A percentile compares a stretch with the other conserved stretches of the same genome.
Conservation (phyloP, 2,888 invertebrate species). For the Lacanobia oleracea region DNA sequence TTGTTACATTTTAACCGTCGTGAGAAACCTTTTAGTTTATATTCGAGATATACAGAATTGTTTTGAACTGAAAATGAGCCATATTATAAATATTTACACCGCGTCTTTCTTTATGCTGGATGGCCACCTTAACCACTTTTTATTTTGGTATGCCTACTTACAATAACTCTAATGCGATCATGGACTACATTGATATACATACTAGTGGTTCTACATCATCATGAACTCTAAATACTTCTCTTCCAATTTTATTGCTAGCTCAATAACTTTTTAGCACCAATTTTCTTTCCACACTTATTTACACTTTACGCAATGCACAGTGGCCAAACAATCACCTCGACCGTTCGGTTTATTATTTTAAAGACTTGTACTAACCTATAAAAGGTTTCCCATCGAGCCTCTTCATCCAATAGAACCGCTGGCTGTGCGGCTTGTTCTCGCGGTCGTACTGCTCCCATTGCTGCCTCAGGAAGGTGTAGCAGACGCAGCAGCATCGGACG, state of each 20-base stretch:
- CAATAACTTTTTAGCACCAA: too few species aligned
- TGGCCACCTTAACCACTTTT: too few species aligned
- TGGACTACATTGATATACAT: too few species aligned
- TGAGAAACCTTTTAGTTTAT: constrained; percentile 25
- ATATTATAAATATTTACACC: neutral
- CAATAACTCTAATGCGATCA: too few species aligned
- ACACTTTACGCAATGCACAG: neutral
- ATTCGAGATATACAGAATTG: neutral
- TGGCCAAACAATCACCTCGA: neutral
- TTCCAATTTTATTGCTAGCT: neutral
- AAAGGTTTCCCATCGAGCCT: constrained; percentile 97
- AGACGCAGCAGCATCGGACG: constrained; percentile 95
- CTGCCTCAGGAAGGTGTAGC: constrained; percentile 95
- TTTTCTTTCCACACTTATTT: neutral
- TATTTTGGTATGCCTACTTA: too few species aligned
- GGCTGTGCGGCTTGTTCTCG: constrained; percentile 95
- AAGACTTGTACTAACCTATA: constrained; percentile 90
- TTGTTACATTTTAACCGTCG: constrained; percentile 2
- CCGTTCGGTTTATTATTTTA: neutral
- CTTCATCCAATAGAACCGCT: constrained; percentile 98
- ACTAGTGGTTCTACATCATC: too few species aligned
- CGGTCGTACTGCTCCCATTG: constrained; percentile 98
- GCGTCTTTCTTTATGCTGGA: neutral
- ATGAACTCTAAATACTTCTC: too few species aligned
- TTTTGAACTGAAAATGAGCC: neutral